Evolutionary conservation across 2,113 vertebrate species (phyloP), one percentile per base, ranked within the genome.

Genomic region (Perca fluviatilis): DNA sequence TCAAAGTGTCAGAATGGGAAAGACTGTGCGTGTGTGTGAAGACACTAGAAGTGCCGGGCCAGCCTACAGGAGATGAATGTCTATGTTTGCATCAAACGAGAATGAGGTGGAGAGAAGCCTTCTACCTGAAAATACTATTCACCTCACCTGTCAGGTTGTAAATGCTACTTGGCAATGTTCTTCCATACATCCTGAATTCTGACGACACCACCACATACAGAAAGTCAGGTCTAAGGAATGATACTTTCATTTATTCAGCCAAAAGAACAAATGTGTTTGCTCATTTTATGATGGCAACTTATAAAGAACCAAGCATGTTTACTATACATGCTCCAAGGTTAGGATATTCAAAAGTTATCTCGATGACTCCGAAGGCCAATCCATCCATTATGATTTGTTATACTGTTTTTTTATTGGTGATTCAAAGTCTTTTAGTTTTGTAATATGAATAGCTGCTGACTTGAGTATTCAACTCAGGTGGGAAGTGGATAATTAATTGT

Each of bases 31-130:
- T 82, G 78, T 21, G 11, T 67, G 43, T 64, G 65, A 68, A 71
- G 67, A 74, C 43, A 77, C 47, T 49, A 47, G 43, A 79, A 70
- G 58, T 79, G 57, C 56, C 47, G 6, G 71, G 71, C 58, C 65
- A 54, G 65, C 67, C 79, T 66, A 58, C 60, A 79, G 74, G 58
- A 82, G 80, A 80, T 82, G 79, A 78, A 79, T 75, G 78, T 82
- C 72, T 82, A 51, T 57, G 54, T 82, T 83, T 58, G 65, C 62
- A 79, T 79, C 61, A 79, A 86, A 70, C 7, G 7, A 12, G 66
- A 50, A 50, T 58, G 73, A 49, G 66, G 74, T 51, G 33, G 61
- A 83, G 46, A 67, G 14, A 23, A 78, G 70, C 57, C 25, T 64
- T 82, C 27, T 43, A 46, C 43, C 67, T 33, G n/a, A 69, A 86